These are phyloP conservation scores for Carposina sasakii DNA, from an alignment of 1,140 invertebrate species.

Conservation along the genomic window DNA sequence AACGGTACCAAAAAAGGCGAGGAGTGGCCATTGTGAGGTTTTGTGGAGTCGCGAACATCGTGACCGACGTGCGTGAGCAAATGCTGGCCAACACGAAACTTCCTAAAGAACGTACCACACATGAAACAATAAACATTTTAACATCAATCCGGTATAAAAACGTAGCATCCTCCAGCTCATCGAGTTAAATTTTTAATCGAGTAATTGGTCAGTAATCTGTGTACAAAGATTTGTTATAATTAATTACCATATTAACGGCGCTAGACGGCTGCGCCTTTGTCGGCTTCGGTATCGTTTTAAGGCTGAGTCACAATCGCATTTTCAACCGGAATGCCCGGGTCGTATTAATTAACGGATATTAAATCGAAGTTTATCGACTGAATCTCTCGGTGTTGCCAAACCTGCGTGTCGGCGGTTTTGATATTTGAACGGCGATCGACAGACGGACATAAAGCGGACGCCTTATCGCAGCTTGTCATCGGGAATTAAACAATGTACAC, in stretches of 20 bases:
- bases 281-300: slow-evolving; percentile 56
- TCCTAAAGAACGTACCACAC: slow-evolving; percentile 19
- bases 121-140: not conserved
- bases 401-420: slow-evolving; percentile 56
- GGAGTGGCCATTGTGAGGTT: slow-evolving; percentile 41
- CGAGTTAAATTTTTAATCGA: slow-evolving; percentile 31
- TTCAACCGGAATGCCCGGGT: slow-evolving; percentile 58
- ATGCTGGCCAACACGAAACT: slow-evolving; percentile 28
- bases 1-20: slow-evolving; percentile 40
- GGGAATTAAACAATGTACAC: slow-evolving; percentile 63
- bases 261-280: slow-evolving; percentile 60
- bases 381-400: slow-evolving; percentile 67
- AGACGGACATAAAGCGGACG: slow-evolving; percentile 39
- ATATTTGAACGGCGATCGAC: slow-evolving; percentile 41
- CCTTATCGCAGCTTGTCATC: slow-evolving; percentile 63
- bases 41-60: slow-evolving; percentile 30
- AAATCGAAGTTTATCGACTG: slow-evolving; percentile 66
- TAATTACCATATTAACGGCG: slow-evolving; percentile 66
- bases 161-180: slow-evolving; percentile 11
- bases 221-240: slow-evolving; percentile 60
- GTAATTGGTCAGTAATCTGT: slow-evolving; percentile 49
- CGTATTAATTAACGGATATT: slow-evolving; percentile 70
- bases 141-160: slow-evolving; percentile 15
- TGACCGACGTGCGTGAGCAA: slow-evolving; percentile 41
- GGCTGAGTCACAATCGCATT: slow-evolving; percentile 61